phyloP scores from a whole-genome alignment of 2,113 vertebrate genomes.

The Dipodomys spectabilis region DNA sequence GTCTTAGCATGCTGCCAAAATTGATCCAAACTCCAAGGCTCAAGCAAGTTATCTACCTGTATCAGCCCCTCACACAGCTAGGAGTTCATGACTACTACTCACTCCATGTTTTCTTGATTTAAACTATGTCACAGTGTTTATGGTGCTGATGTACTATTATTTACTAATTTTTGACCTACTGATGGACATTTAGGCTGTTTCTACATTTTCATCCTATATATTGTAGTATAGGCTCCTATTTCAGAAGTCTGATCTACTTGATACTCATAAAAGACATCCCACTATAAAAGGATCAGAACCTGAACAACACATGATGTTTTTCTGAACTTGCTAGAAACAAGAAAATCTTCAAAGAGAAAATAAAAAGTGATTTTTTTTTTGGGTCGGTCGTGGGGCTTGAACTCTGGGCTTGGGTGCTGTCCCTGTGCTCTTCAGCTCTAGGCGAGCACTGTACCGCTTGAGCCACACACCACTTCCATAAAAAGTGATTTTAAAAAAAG shows the following conservation, averaged over 20 bases:
- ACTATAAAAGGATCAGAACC: neutral
- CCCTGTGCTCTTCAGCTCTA: too few relatives aligned
- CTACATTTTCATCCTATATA: constrained; percentile 19
- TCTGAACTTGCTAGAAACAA: neutral
- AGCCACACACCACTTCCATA: neutral
- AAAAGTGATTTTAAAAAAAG: neutral
- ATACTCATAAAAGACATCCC: neutral
- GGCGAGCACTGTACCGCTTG: too few relatives aligned
- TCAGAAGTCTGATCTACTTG: neutral
- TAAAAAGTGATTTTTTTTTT: neutral
- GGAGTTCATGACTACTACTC: too few relatives aligned
- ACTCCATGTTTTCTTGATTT: too few relatives aligned
- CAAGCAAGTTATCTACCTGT: too few relatives aligned
- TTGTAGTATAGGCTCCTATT: neutral
- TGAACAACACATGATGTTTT: neutral
- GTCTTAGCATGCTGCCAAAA: too few relatives aligned
- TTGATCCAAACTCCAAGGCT: too few relatives aligned
- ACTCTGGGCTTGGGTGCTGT: too few relatives aligned
- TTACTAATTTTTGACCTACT: neutral
- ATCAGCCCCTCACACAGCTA: too few relatives aligned
- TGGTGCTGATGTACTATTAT: too few relatives aligned
- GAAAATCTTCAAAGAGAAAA: neutral
- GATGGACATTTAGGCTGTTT: neutral
- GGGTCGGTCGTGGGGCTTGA: too few relatives aligned
- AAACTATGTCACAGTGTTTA: neutral